Evolutionary conservation across 2,113 vertebrate species (phyloP), one percentile per base, ranked within the genome.

Genomic region (Daboia siamensis): DNA sequence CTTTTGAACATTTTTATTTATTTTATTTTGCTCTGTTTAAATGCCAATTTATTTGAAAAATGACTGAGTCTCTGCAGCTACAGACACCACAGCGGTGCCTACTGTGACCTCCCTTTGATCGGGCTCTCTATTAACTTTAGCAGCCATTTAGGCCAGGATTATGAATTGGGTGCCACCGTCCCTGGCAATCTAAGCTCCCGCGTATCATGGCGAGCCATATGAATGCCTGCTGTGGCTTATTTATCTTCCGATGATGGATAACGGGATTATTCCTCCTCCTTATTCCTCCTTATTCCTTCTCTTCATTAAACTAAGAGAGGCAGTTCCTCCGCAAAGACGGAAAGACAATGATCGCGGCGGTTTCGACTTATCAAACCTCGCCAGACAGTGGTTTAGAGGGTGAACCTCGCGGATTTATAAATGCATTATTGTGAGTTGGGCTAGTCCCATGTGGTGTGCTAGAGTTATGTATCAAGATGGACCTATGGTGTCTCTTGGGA

Each of bases 241-340:
- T 97, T 96, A 93, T 95, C n/a, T 93, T 94, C 93, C 93, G 93
- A 95, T 97, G 92, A 95, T 55, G 96, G 96, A 95, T 95, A 96
- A 96, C 20, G 59, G 91, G 93, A 95, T 97, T 97, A 96, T 6
- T 3, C 94, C 74, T 96, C 91, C 69, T 96, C 91, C 80, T n/a
- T n/a, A n/a, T n/a, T n/a, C n/a, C n/a, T n/a, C n/a, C n/a, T n/a
- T n/a, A n/a, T n/a, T n/a, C n/a, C n/a, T n/a, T n/a, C n/a, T n/a
- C n/a, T n/a, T n/a, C n/a, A n/a, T n/a, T n/a, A n/a, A n/a, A n/a
- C n/a, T n/a, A n/a, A n/a, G 13, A 90, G 93, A 93, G 95, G 91
- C 86, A 51, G 90, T 90, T 0, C 94, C 96, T 96, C 93, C 93
- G 12, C 92, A 93, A 91, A 89, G 92, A 96, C 93, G 91, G 91